Evolutionary conservation across 2,113 vertebrate species (phyloP).

Genomic region (Dermatemys mawii): DNA sequence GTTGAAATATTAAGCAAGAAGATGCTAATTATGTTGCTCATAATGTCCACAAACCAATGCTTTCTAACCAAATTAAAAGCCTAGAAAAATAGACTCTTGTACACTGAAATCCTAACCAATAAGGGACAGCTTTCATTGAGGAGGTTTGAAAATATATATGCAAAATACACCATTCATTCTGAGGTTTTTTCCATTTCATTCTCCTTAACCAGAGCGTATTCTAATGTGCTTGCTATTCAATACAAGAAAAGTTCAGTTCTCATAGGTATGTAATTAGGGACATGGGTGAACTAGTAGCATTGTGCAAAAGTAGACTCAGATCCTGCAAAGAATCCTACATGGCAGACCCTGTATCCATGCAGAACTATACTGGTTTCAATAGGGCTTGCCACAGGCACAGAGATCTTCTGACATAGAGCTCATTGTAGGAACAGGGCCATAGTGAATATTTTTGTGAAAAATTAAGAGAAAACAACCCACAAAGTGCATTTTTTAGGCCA

Average conservation of each 20-base stretch:
- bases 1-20: background rate
- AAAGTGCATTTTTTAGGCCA: background rate
- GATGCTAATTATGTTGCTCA: rapidly evolving
- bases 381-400: background rate
- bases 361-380: background rate
- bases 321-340: background rate
- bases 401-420: background rate
- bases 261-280: background rate
- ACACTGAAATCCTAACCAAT: background rate
- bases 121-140: background rate
- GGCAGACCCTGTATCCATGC: background rate
- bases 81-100: rapidly evolving
- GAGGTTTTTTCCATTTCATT: background rate
- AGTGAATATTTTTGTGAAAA: background rate
- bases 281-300: rapidly evolving
- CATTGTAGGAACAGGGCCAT: background rate
- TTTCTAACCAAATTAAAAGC: background rate
- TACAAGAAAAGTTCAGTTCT: background rate
- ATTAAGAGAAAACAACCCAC: background rate
- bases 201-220: background rate
- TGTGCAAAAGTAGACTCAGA: background rate
- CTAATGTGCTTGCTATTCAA: background rate
- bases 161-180: background rate
- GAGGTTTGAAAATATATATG: rapidly evolving
- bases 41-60: background rate